Conservation (phyloP, 2,797 vertebrate genomes). For the Manis pentadactyla region DNA sequence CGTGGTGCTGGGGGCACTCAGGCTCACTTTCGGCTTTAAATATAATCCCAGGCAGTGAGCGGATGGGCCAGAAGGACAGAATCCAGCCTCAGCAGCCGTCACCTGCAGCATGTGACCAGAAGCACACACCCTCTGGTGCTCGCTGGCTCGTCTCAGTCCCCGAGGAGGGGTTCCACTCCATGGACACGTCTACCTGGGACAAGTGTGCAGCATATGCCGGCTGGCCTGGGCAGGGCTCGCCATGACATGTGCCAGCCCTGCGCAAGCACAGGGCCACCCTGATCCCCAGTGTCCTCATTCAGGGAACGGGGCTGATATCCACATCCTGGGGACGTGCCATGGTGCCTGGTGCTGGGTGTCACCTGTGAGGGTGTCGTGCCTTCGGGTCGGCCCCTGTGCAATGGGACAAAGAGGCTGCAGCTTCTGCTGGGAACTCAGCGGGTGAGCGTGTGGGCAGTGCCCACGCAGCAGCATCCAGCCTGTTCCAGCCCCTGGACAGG, state of each 20-base stretch:
- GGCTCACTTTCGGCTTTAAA: background rate
- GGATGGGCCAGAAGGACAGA: background rate
- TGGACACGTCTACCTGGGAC: background rate
- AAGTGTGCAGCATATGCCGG: background rate
- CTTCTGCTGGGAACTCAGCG: too few species aligned
- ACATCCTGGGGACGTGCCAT: background rate
- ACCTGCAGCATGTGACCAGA: too few species aligned
- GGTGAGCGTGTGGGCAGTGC: background rate
- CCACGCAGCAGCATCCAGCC: background rate
- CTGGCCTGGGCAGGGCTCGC: background rate
- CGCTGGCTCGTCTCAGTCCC: background rate
- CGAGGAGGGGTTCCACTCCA: rapidly evolving
- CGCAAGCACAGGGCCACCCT: background rate
- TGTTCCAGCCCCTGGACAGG: background rate
- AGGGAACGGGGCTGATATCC: background rate
- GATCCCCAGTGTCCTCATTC: background rate
- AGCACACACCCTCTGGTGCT: background rate
- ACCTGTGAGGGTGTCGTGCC: too few species aligned
- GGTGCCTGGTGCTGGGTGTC: background rate
- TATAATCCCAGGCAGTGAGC: background rate
- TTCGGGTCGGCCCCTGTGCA: too few species aligned
- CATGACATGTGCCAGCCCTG: background rate
- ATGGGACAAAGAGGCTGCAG: background rate
- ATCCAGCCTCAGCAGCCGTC: too few species aligned
- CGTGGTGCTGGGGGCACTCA: background rate